Evolutionary conservation across 2,113 vertebrate genomes (phyloP).

Genomic region (Pogonocichla stellata): DNA sequence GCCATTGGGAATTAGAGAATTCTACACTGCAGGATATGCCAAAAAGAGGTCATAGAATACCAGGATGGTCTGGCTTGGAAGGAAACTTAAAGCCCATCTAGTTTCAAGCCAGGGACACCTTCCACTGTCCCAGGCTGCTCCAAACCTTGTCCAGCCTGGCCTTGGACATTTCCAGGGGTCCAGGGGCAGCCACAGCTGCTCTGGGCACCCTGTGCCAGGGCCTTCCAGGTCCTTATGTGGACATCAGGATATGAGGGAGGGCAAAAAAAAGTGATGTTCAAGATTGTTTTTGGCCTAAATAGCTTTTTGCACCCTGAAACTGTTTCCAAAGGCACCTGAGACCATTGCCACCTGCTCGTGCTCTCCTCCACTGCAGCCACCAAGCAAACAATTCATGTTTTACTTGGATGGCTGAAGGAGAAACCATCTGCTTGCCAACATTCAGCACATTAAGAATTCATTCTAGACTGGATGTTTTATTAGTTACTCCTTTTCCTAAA

Average conservation of each 20-base stretch:
- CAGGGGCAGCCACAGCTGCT: neutral
- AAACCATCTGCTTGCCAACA: neutral
- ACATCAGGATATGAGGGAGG: neutral
- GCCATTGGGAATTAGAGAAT: neutral
- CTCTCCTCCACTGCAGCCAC: accelerated
- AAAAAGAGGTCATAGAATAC: neutral
- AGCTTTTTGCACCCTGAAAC: neutral
- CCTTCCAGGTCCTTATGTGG: neutral
- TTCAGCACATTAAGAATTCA: neutral
- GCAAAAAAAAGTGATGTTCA: neutral
- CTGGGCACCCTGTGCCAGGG: neutral
- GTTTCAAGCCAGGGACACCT: neutral
- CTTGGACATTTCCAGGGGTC: neutral
- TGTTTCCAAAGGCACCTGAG: neutral
- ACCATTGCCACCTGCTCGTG: neutral
- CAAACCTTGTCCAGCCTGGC: accelerated
- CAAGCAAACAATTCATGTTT: neutral
- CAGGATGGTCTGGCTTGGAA: neutral
- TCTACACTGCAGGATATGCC: neutral
- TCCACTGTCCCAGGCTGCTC: accelerated
- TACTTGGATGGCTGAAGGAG: neutral
- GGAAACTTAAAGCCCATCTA: neutral
- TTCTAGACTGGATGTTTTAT: neutral
- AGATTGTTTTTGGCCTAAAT: neutral
- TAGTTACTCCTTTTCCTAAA: neutral